phyloP scores from a whole-genome alignment of 1,140 invertebrate genomes.

The Zelostemma sp. region DNA sequence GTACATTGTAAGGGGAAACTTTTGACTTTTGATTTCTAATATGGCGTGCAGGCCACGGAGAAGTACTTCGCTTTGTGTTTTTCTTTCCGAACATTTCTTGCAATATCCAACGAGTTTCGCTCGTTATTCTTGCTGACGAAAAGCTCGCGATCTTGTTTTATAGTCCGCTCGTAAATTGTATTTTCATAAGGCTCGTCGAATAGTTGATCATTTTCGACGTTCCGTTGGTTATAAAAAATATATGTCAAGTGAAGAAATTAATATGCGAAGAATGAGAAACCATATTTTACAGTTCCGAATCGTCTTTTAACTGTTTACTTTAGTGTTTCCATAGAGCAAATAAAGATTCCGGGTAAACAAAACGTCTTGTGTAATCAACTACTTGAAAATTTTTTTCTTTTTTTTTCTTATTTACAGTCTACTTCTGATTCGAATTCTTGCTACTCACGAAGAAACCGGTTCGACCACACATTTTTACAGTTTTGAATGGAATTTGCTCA shows the following conservation, averaged over 20 bases:
- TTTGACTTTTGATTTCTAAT: constrained; percentile 4
- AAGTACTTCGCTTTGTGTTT: background rate
- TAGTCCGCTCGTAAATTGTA: too few relatives aligned
- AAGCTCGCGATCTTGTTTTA: too few relatives aligned
- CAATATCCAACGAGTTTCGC: too few relatives aligned
- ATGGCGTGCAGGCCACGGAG: background rate
- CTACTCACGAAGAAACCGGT: constrained; percentile 17
- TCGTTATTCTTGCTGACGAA: too few relatives aligned
- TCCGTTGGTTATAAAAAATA: too few relatives aligned
- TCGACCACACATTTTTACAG: background rate
- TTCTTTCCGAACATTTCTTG: background rate
- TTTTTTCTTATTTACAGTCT: constrained; percentile 22
- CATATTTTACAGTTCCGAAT: constrained; percentile 17
- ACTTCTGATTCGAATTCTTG: constrained; percentile 35
- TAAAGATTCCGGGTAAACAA: constrained; percentile 32
- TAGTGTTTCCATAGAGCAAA: constrained; percentile 33
- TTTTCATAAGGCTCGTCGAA: too few relatives aligned
- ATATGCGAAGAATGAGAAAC: constrained; percentile 3
- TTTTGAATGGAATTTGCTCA: too few relatives aligned
- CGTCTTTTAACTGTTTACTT: constrained; percentile 33
- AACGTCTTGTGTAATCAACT: constrained; percentile 38
- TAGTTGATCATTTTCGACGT: too few relatives aligned
- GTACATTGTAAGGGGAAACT: background rate
- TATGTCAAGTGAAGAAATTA: too few relatives aligned
- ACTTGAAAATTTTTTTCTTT: constrained; percentile 32